Evolutionary conservation across 1,140 invertebrate species (phyloP).

Genomic region (Manduca sexta): DNA sequence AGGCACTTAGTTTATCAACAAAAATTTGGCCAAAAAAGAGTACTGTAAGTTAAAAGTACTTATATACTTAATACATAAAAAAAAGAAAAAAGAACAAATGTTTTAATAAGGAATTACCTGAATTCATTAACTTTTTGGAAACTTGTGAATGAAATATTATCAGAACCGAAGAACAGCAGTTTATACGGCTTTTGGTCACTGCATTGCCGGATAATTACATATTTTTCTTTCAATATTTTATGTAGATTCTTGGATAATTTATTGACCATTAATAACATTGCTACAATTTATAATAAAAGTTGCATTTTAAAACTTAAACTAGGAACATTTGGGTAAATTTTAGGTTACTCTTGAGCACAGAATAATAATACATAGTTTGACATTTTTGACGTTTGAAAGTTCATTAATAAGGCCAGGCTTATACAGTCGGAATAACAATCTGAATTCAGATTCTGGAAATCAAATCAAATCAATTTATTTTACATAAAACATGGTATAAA

Average conservation of each 20-base stretch:
- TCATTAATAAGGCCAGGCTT: slow-evolving; percentile 1
- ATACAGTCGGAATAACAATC: no score
- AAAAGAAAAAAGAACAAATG: neutral
- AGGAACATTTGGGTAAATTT: neutral
- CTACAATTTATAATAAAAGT: neutral
- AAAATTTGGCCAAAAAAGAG: no score
- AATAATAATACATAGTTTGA: neutral
- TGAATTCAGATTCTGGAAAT: no score
- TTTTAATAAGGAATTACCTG: slow-evolving; percentile 24
- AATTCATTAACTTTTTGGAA: slow-evolving; percentile 55
- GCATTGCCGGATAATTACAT: slow-evolving; percentile 18
- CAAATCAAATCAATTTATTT: no score
- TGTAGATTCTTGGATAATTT: slow-evolving; percentile 35
- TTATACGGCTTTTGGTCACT: slow-evolving; percentile 34
- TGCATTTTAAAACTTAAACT: neutral
- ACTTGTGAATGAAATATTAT: slow-evolving; percentile 52
- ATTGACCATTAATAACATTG: slow-evolving; percentile 34
- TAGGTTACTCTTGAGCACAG: neutral
- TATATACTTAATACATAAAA: neutral
- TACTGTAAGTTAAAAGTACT: no score
- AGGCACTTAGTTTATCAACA: neutral
- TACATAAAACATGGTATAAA: no score
- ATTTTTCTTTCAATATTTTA: slow-evolving; percentile 31
- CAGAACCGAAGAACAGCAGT: slow-evolving; percentile 62
- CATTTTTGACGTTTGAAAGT: neutral